These are phyloP conservation scores for Rhingia campestris DNA, from an alignment of 2,888 invertebrate genomes.

Conservation along the genomic window DNA sequence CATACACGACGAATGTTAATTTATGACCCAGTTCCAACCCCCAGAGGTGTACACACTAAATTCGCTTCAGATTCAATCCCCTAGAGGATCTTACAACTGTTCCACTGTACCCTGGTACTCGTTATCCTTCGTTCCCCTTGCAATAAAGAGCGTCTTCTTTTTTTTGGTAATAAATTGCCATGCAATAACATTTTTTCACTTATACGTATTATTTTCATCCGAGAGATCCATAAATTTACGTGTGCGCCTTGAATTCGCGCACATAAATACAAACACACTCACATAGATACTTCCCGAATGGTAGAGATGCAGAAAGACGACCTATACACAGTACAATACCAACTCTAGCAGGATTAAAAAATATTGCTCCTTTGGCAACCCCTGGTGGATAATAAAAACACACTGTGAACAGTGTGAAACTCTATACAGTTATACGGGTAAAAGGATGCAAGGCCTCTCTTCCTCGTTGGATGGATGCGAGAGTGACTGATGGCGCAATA, in stretches of 20 bases:
- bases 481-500: constrained; percentile 74
- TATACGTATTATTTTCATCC: constrained; percentile 65
- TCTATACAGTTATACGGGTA: constrained; percentile 26
- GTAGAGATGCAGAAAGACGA: too few relatives aligned
- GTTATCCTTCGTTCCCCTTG: constrained; percentile 41
- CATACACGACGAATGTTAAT: constrained; percentile 66
- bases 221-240: constrained; percentile 68
- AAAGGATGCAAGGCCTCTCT: constrained; percentile 57
- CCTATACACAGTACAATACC: constrained; percentile 29
- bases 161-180: constrained; percentile 70
- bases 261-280: constrained; percentile 4
- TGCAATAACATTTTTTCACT: constrained; percentile 74
- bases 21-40: constrained; percentile 69
- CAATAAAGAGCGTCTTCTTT: constrained; percentile 12
- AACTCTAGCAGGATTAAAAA: constrained; percentile 72
- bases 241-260: constrained; percentile 63
- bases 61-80: constrained; percentile 65
- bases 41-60: constrained; percentile 56
- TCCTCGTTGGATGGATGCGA: constrained; percentile 56
- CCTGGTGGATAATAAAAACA: constrained; percentile 73
- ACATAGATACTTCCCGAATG: background rate
- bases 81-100: constrained; percentile 60
- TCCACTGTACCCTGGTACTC: constrained; percentile 43
- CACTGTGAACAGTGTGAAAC: constrained; percentile 57
- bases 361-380: constrained; percentile 71